Evolutionary conservation across 2,888 invertebrate genomes (phyloP).

Genomic region (Cepaea hortensis): DNA sequence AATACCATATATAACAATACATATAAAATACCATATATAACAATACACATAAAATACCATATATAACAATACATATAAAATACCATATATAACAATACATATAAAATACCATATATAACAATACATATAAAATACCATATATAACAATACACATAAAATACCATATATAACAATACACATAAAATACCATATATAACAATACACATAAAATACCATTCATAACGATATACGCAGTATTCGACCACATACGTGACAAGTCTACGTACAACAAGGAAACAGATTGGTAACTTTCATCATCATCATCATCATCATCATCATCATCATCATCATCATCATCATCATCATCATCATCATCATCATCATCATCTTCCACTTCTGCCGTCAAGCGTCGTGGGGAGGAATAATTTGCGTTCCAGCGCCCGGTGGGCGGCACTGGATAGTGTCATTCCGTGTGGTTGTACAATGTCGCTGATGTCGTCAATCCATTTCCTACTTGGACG

Average conservation of each 20-base stretch:
- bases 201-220: background rate
- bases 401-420: too few species aligned
- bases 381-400: too few species aligned
- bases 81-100: background rate
- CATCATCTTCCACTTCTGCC: background rate
- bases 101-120: background rate
- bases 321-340: slow-evolving; percentile 8
- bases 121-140: too few species aligned
- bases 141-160: too few species aligned
- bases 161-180: background rate
- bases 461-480: too few species aligned
- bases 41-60: background rate
- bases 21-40: too few species aligned
- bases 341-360: slow-evolving; percentile 3
- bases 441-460: too few species aligned
- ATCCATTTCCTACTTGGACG: too few species aligned
- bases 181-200: background rate
- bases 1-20: background rate
- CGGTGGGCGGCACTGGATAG: too few species aligned
- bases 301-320: background rate
- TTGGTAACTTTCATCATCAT: background rate
- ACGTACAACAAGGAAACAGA: too few species aligned
- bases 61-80: too few species aligned
- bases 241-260: background rate
- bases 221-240: background rate